Base-by-base conservation (phyloP, 2,888 invertebrate genomes). In the Patella caerulea region DNA sequence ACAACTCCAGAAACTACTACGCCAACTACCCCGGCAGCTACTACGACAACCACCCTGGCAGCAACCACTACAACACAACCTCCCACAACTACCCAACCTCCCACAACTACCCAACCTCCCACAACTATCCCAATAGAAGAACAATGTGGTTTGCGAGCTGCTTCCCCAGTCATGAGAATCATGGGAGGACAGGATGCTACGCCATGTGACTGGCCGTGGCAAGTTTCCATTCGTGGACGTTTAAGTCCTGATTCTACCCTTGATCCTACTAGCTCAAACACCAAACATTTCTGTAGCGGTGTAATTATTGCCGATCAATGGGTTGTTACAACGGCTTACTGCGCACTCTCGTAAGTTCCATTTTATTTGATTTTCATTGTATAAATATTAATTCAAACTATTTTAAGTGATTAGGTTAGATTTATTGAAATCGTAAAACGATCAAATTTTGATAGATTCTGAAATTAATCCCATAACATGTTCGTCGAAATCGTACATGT, bases 181-280 rank as follows among this genome's bases (percentile, higher is more conserved):
- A 15, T 65, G 11, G 65, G 65, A 19, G 65, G 65, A 19, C 19
- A 65, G 5, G 24, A 65, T 19, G n/a, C 65, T 19, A 3, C n/a
- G 19, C 65, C 9, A n/a, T 65, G 65, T 65, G 65, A 65, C n/a
- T 65, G 65, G 65, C 65, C 65, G 11, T 65, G 65, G 65, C n/a
- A 19, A 24, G 65, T 65, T 65, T 65, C 65, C 2, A 19, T 65
- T 7, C n/a, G 65, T 15, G 65, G 65, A 65, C 65, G 65, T 19
- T 1, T 65, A 65, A 11, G 11, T n/a, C 3, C n/a, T 2, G 12
- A n/a, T 2, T 65, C 65, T n/a, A 24, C 2, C 7, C 65, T 65
- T 19, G 24, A n/a, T 19, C 19, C 65, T n/a, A 65, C n/a, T 65
- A 65, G 65, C 65, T 11, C n/a, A 15, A 11, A 65, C 14, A 65